Evolutionary conservation across 2,113 vertebrate species (phyloP), one percentile per base, ranked within the genome.

Genomic region (Pedetes capensis): DNA sequence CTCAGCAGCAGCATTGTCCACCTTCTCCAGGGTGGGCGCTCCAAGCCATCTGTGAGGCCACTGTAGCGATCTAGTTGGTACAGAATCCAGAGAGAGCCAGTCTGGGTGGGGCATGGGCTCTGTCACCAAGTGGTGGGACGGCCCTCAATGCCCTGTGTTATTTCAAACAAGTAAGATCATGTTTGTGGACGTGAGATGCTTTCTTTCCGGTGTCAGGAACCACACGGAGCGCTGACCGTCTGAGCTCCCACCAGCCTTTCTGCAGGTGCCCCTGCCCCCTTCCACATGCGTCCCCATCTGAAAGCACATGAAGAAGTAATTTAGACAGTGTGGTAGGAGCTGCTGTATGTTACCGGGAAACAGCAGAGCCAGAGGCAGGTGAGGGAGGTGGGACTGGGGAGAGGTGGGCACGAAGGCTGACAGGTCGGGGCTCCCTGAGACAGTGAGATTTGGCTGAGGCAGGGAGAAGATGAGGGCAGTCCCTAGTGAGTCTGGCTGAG

Each of bases 271-370:
- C 59, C 84, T 55, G 9, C 80, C 27, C 23, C 16, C 53, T 34
- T 93, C 23, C 34, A 34, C 14, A 37, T 22, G 8, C 27, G 8
- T 51, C 51, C 23, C 64, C 34, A 16, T 34, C 74, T 90, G 12
- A 95, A 84, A 89, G 53, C n/a, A 76, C 68, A 94, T 87, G 39
- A 72, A 44, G 82, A 57, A 55, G 42, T 81, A 20, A 51, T 63
- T 57, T 83, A 61, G 22, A 27, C 13, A 39, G 2, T 8, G 20
- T n/a, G 27, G n/a, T 51, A 49, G 5, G 55, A 44, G 47, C 63
- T 39, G 51, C 78, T 63, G 3, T 4, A 25, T 16, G 55, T 44
- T 74, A 29, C 27, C 25, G 7, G 51, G 29, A 2, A 44, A 39
- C 55, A 72, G 29, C 27, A 74, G 55, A 92, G 4, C 6, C 37